These are phyloP conservation scores for Drosophila parvula DNA, from an alignment of 1,140 invertebrate species.

Conservation along the genomic window DNA sequence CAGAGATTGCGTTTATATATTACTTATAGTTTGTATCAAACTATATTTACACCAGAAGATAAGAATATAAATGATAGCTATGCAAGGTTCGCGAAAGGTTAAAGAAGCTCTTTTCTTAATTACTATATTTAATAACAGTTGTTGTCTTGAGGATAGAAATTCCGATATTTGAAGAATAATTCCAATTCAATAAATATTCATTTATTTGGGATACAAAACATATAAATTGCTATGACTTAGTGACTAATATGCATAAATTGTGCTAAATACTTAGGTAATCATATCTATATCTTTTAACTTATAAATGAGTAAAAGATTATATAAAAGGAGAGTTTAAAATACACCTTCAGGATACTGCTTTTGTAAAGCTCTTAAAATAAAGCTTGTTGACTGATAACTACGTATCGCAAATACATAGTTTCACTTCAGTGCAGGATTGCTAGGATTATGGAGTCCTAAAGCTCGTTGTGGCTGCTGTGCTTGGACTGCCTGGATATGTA, in stretches of 20 bases:
- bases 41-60: too few relatives aligned
- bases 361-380: background rate
- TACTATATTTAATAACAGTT: too few relatives aligned
- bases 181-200: too few relatives aligned
- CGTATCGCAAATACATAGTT: background rate
- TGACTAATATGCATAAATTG: background rate
- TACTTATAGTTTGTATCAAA: too few relatives aligned
- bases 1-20: too few relatives aligned
- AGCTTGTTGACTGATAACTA: background rate
- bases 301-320: background rate
- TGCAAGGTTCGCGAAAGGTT: too few relatives aligned
- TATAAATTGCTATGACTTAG: too few relatives aligned
- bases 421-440: background rate
- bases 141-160: too few relatives aligned
- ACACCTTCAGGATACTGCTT: background rate
- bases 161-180: too few relatives aligned
- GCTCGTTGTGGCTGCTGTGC: conserved; percentile 13
- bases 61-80: too few relatives aligned
- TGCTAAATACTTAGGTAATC: background rate
- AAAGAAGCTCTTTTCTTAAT: too few relatives aligned
- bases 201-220: too few relatives aligned
- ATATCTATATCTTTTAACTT: background rate
- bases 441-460: background rate
- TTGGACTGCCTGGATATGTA: conserved; percentile 34
- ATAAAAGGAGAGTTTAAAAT: background rate